Evolutionary conservation across 2,113 vertebrate genomes (phyloP).

Genomic region (Potamarius usumacintae): DNA sequence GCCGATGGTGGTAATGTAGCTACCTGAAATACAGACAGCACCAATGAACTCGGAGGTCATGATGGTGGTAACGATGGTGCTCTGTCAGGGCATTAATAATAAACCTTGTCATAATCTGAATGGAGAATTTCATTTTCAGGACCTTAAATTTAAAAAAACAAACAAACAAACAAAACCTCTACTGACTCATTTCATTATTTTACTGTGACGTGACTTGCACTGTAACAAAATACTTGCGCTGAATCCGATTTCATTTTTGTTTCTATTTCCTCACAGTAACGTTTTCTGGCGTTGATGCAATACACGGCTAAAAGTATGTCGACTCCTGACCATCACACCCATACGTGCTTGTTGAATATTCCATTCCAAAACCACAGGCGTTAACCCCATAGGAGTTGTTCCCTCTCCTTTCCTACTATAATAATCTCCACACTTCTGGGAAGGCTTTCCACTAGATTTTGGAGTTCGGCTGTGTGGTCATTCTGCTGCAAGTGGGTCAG

Average conservation of each 20-base stretch:
- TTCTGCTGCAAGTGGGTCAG: not conserved
- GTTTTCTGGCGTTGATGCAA: not conserved
- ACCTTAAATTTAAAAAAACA: not conserved
- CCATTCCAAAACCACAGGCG: not conserved
- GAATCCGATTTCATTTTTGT: not conserved
- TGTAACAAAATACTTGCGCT: not conserved
- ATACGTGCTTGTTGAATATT: not conserved
- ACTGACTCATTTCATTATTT: not conserved
- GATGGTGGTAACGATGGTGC: not conserved
- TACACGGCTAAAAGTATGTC: not conserved
- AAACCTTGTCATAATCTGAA: not conserved
- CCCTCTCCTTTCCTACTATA: not conserved
- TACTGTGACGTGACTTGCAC: not conserved
- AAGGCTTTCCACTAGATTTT: not conserved
- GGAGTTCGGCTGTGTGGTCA: not conserved
- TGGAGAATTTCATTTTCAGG: not conserved
- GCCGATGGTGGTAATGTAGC: conserved; percentile 86
- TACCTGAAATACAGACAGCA: conserved; percentile 37
- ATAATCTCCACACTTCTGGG: not conserved
- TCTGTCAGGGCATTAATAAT: not conserved
- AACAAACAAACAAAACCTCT: not conserved
- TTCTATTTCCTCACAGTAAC: not conserved
- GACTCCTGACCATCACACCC: not conserved
- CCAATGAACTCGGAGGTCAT: not conserved
- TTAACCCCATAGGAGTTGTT: not conserved